phyloP scores from a whole-genome alignment of 37 sponge, comb jelly and placozoan genomes.

The Spongia lamella region DNA sequence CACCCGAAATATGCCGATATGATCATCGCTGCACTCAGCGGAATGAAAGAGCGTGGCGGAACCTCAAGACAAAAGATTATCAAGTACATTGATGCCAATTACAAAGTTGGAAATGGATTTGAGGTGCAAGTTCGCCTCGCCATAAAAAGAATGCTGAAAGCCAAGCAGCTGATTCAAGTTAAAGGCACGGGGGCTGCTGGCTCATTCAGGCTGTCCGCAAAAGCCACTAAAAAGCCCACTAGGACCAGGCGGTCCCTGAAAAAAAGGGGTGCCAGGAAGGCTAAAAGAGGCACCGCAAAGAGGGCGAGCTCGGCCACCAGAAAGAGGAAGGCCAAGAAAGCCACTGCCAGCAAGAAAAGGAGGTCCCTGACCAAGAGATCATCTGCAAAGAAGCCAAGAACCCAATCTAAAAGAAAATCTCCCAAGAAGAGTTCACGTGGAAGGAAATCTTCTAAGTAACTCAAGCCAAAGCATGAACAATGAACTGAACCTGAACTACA shows the following conservation, averaged over 20 bases:
- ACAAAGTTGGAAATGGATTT: slow-evolving; percentile 61
- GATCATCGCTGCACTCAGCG: slow-evolving; percentile 69
- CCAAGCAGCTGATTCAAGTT: slow-evolving; percentile 60
- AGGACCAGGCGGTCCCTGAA: too few relatives aligned
- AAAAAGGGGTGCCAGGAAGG: slow-evolving; percentile 15
- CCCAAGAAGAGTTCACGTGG: slow-evolving; percentile 36
- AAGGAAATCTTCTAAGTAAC: too few relatives aligned
- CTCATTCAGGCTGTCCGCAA: slow-evolving; percentile 69
- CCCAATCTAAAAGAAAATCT: slow-evolving; percentile 10
- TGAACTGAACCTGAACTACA: too few relatives aligned
- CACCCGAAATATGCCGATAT: slow-evolving; percentile 89
- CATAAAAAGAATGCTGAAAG: slow-evolving; percentile 63
- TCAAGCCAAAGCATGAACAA: too few relatives aligned
- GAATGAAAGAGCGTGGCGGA: slow-evolving; percentile 74
- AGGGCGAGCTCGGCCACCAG: slow-evolving; percentile 12
- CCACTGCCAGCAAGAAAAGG: too few relatives aligned
- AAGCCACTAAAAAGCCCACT: slow-evolving; percentile 22
- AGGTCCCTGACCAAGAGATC: too few relatives aligned
- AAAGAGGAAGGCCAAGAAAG: not conserved
- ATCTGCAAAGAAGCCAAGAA: too few relatives aligned
- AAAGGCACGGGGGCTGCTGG: slow-evolving; percentile 90
- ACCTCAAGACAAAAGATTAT: slow-evolving; percentile 80
- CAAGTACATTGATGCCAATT: slow-evolving; percentile 88
- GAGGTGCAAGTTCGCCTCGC: slow-evolving; percentile 71
- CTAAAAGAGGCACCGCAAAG: too few relatives aligned